Percentiles rank a stretch among this genome's conserved stretches.
phyloP scores from a whole-genome alignment of 2,797 vertebrate genomes.

The Lagorchestes hirsutus region DNA sequence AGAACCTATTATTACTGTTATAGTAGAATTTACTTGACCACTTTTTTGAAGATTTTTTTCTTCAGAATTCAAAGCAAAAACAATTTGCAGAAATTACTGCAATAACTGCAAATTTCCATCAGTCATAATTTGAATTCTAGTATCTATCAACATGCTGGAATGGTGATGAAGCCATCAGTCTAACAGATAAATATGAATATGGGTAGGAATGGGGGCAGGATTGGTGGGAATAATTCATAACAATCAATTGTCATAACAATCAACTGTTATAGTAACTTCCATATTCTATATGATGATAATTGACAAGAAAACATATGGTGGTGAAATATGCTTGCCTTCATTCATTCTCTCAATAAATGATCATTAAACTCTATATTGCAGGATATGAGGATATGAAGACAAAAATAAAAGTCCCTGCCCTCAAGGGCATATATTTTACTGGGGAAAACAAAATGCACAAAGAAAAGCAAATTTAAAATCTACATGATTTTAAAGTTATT shows the following conservation, averaged over 20 bases:
- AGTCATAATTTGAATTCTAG: not conserved
- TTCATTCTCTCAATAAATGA: not conserved
- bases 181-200: not conserved
- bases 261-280: not conserved
- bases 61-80: not conserved
- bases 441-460: not conserved
- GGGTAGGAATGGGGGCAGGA: not conserved
- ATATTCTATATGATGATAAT: not conserved
- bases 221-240: not conserved
- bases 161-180: not conserved
- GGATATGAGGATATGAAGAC: not conserved
- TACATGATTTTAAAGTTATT: not conserved
- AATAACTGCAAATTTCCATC: not conserved
- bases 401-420: not conserved
- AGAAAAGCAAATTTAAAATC: not conserved
- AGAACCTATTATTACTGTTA: no score
- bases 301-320: not conserved
- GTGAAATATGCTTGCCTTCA: not conserved
- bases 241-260: not conserved
- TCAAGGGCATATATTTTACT: not conserved
- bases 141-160: not conserved
- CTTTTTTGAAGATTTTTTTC: not conserved
- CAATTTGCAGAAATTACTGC: not conserved
- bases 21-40: no score
- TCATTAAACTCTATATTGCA: not conserved